A percentile compares a stretch with the other conserved stretches of the same genome.
Evolutionary conservation across 2,797 vertebrate genomes (phyloP).

Genomic region (Aphelocoma californica): DNA sequence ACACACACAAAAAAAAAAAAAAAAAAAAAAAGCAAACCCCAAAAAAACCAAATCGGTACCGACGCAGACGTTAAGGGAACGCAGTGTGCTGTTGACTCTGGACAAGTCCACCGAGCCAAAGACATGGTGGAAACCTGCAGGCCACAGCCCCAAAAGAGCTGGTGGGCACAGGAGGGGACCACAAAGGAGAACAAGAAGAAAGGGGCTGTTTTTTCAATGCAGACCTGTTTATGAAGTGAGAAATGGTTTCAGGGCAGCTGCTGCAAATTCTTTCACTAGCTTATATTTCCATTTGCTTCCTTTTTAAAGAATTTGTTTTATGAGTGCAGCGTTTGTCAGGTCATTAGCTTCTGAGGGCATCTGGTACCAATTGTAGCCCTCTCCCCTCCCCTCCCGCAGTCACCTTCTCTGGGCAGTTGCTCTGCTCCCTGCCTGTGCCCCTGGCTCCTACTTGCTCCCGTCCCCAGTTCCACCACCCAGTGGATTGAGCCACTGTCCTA

Average conservation of each 20-base stretch:
- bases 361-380: constrained; percentile 74
- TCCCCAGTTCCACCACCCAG: background rate
- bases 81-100: constrained; percentile 28
- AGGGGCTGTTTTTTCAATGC: constrained; percentile 65
- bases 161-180: constrained; percentile 59
- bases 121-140: constrained; percentile 8
- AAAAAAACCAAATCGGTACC: background rate
- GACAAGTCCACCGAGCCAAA: background rate
- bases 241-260: constrained; percentile 76
- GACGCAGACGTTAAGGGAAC: background rate
- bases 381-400: constrained; percentile 14
- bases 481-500: background rate
- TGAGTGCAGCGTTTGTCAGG: constrained; percentile 72
- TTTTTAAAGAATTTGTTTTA: constrained; percentile 79
- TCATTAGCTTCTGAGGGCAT: constrained; percentile 77
- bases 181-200: constrained; percentile 59
- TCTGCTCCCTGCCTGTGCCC: constrained; percentile 6
- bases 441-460: background rate
- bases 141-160: background rate
- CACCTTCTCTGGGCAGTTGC: background rate
- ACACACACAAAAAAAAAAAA: background rate
- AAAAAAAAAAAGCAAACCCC: background rate
- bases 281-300: constrained; percentile 80
- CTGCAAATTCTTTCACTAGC: constrained; percentile 80
- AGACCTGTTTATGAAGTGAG: constrained; percentile 82